phyloP scores from a whole-genome alignment of 2,797 vertebrate genomes.

The Luscinia megarhynchos region DNA sequence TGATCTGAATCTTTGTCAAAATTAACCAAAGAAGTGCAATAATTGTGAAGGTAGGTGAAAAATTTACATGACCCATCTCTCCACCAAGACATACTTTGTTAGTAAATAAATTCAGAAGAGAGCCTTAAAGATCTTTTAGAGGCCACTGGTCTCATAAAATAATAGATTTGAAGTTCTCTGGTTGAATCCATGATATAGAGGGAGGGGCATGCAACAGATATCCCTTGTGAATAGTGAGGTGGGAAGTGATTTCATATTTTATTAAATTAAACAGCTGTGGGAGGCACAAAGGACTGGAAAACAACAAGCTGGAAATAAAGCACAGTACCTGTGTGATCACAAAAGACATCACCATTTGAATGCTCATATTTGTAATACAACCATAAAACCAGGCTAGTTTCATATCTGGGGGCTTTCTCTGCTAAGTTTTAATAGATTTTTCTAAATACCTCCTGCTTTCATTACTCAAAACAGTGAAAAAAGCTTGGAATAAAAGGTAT shows the following conservation, averaged over 20 bases:
- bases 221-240: background rate
- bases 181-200: background rate
- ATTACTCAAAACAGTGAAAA: background rate
- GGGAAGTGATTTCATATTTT: background rate
- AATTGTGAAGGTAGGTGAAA: background rate
- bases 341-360: background rate
- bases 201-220: background rate
- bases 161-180: background rate
- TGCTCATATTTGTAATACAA: background rate
- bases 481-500: background rate
- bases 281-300: conserved; percentile 3
- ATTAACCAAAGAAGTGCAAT: background rate
- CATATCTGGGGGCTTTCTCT: background rate
- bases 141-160: background rate
- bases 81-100: background rate
- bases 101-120: background rate
- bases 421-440: background rate
- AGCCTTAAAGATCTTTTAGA: background rate
- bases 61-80: background rate
- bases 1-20: background rate
- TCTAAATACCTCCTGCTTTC: background rate
- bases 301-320: background rate
- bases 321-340: background rate
- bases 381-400: background rate
- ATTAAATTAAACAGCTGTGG: background rate